These are phyloP conservation scores for Phalanger gymnotis DNA, from an alignment of 2,797 vertebrate species.

Conservation along the genomic window DNA sequence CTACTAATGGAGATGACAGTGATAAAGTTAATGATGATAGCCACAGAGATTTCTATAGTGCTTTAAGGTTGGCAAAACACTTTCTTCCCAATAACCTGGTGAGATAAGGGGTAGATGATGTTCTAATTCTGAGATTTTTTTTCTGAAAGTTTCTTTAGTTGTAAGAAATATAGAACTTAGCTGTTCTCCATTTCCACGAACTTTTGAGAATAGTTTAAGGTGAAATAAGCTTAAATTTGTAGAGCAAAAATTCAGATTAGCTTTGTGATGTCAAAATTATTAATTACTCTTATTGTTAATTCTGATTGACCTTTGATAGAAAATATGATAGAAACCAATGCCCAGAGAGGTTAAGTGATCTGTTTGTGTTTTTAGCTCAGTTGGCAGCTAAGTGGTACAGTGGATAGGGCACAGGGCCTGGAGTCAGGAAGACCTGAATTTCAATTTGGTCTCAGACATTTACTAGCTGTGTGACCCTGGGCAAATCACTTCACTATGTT, in stretches of 20 bases:
- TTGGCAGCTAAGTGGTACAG: too few relatives aligned
- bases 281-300: background rate
- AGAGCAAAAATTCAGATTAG: constrained; percentile 17
- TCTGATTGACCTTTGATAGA: background rate
- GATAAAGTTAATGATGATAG: background rate
- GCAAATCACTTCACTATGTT: too few relatives aligned
- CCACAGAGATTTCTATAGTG: too few relatives aligned
- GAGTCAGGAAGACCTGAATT: too few relatives aligned
- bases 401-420: too few relatives aligned
- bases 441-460: too few relatives aligned
- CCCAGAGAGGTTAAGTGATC: background rate
- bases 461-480: too few relatives aligned
- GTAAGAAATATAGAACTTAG: constrained; percentile 3
- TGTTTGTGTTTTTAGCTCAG: background rate
- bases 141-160: background rate
- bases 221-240: constrained; percentile 26
- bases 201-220: background rate
- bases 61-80: constrained; percentile 5
- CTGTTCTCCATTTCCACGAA: constrained; percentile 2
- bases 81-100: constrained; percentile 3
- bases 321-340: background rate
- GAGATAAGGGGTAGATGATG: background rate
- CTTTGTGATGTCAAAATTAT: background rate
- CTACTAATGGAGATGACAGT: background rate
- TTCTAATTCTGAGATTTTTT: constrained; percentile 29